Percentiles rank a stretch among this genome's conserved stretches.
These are phyloP conservation scores for Coleophora deauratella DNA, from an alignment of 2,888 invertebrate species.

Conservation along the genomic window DNA sequence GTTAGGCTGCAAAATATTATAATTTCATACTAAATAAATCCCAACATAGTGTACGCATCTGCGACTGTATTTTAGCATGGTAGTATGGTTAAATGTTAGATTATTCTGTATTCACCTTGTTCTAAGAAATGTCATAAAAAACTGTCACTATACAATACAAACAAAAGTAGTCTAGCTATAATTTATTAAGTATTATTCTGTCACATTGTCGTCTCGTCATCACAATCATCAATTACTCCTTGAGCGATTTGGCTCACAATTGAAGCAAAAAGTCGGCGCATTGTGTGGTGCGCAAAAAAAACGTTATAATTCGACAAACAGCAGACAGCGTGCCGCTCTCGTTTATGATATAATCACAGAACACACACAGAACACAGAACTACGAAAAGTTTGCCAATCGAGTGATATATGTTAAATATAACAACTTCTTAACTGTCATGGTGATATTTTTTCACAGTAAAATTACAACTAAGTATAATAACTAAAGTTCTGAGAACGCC, in stretches of 20 bases:
- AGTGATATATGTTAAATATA: no score
- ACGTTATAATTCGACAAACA: constrained; percentile 26
- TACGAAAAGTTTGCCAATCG: constrained; percentile 24
- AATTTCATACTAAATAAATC: no score
- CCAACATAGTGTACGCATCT: no score
- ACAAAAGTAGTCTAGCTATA: constrained; percentile 15
- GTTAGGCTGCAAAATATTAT: no score
- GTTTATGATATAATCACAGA: constrained; percentile 35
- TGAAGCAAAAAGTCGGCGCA: constrained; percentile 43
- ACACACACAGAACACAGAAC: no score
- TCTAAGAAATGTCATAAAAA: constrained; percentile 3
- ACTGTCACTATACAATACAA: constrained; percentile 14
- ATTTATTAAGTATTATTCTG: constrained; percentile 18
- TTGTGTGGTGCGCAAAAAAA: constrained; percentile 33
- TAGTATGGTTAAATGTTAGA: no score
- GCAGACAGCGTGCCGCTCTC: constrained; percentile 63
- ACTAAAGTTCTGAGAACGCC: no score
- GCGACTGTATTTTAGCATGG: no score
- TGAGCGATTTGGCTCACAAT: constrained; percentile 18
- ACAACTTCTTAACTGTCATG: no score
- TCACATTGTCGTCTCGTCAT: constrained; percentile 2
- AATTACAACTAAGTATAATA: no score
- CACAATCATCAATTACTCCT: constrained; percentile 4
- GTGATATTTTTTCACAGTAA: no score
- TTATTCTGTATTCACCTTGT: constrained; percentile 17